Evolutionary conservation across 2,113 vertebrate genomes (phyloP), one percentile per base, ranked within the genome.

Genomic region (Anoplopoma fimbria): DNA sequence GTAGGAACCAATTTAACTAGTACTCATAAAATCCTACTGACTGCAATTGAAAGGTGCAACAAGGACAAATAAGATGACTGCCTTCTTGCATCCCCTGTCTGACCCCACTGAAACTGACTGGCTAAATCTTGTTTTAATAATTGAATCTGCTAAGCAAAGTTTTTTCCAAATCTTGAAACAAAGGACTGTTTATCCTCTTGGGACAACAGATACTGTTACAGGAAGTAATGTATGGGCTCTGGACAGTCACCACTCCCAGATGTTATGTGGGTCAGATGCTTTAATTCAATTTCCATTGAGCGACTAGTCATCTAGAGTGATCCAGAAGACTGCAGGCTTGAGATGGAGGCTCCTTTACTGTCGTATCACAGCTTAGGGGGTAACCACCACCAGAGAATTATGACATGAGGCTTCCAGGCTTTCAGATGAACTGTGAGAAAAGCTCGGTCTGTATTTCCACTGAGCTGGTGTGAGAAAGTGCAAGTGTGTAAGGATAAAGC

Each of bases 261-360:
- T 45, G 29, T n/a, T 49, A 64, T 27, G 31, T 6, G 64, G 58
- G 9, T 62, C 84, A 86, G 77, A 80, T 62, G 42, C 74, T 84
- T 69, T 61, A 77, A 87, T 89, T 83, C 4, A 62, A 63, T 89
- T 83, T 57, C 2, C 33, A 69, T 74, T 47, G 72, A 83, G 60
- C 17, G 6, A 36, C 9, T 8, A 12, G 51, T 80, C 57, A 17
- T 57, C 25, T 19, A 8, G n/a, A 69, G 6, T 31, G 60, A 62
- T 75, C 19, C 71, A 65, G 36, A 60, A 47, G 60, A 51, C 36
- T 40, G 34, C 36, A 34, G 69, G 8, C 77, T 40, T 49, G 47
- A 74, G 29, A 55, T 31, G 29, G 47, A 42, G 12, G 12, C 65
- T 61, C 29, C n/a, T 33, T 55, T 19, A 27, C 70, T 49, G 42